Evolutionary conservation across 2,888 invertebrate genomes (phyloP).

Genomic region (Eilema sororculum): DNA sequence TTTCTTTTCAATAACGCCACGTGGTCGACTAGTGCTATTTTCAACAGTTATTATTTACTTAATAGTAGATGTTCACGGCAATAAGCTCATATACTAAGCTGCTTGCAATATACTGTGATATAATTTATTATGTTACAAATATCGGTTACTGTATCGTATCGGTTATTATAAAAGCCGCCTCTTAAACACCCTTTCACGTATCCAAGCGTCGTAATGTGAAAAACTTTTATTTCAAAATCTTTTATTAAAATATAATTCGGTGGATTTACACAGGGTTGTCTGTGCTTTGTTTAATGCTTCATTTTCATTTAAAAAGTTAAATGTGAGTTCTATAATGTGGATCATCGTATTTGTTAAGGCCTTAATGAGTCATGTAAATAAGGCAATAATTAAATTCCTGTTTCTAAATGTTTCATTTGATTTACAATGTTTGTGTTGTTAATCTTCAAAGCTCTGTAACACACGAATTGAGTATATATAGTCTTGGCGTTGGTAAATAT

Average conservation of each 20-base stretch:
- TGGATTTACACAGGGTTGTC: conserved; percentile 18
- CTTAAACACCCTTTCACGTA: conserved; percentile 13
- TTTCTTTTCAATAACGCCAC: too few relatives aligned
- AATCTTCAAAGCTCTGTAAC: not conserved
- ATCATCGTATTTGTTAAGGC: conserved; percentile 3
- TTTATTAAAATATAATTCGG: conserved; percentile 26
- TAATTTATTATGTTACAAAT: not conserved
- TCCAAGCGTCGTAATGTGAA: conserved; percentile 19
- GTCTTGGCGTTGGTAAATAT: not conserved
- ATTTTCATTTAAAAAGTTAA: conserved; percentile 13
- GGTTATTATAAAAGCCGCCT: not conserved
- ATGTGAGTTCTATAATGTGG: conserved; percentile 11
- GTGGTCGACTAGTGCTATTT: too few relatives aligned
- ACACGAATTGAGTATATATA: not conserved
- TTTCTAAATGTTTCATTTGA: not conserved
- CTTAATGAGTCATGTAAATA: conserved; percentile 19
- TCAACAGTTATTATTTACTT: too few relatives aligned
- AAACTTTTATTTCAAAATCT: conserved; percentile 24
- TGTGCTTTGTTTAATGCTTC: conserved; percentile 14
- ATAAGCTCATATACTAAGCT: too few relatives aligned
- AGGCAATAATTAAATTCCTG: not conserved
- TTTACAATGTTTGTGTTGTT: not conserved
- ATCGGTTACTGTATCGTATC: not conserved
- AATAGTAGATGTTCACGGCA: too few relatives aligned
- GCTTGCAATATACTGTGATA: not conserved